A percentile compares a stretch with the other conserved stretches of the same genome.
Conservation (phyloP, 2,888 invertebrate genomes). For the Nomada fabriciana region DNA sequence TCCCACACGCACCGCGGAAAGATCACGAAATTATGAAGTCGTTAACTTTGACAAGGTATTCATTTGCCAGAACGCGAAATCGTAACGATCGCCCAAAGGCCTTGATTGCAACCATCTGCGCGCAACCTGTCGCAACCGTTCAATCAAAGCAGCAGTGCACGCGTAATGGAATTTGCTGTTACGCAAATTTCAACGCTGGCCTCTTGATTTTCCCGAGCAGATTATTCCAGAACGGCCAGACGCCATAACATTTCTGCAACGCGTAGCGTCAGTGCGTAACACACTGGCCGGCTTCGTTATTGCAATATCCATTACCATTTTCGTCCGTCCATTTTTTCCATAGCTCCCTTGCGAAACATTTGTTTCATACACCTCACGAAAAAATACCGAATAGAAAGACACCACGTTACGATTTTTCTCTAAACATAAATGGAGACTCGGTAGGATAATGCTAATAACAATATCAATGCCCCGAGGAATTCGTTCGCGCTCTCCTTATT, state of each 20-base stretch:
- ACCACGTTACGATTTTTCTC: neutral
- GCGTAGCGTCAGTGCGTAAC: neutral
- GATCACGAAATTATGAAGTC: neutral
- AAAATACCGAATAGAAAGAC: neutral
- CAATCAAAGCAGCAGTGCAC: conserved; percentile 22
- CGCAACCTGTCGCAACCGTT: conserved; percentile 48
- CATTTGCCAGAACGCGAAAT: conserved; percentile 6
- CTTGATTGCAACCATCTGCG: conserved; percentile 7
- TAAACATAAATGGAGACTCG: no score
- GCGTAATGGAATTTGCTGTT: conserved; percentile 59
- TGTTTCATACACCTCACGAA: neutral
- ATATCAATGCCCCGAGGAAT: no score
- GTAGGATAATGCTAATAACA: no score
- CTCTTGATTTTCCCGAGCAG: conserved; percentile 50
- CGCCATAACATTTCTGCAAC: conserved; percentile 18
- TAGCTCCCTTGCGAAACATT: neutral
- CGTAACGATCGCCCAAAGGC: neutral
- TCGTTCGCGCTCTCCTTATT: neutral
- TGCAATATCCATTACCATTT: conserved; percentile 7
- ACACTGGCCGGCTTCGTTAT: neutral
- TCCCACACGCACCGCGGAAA: neutral
- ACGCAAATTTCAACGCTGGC: conserved; percentile 59
- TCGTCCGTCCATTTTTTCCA: no score
- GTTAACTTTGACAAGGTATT: neutral
- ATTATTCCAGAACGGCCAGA: conserved; percentile 33